These are phyloP conservation scores for Cyrtodaria siliqua DNA, from an alignment of 2,888 invertebrate species.

Conservation along the genomic window DNA sequence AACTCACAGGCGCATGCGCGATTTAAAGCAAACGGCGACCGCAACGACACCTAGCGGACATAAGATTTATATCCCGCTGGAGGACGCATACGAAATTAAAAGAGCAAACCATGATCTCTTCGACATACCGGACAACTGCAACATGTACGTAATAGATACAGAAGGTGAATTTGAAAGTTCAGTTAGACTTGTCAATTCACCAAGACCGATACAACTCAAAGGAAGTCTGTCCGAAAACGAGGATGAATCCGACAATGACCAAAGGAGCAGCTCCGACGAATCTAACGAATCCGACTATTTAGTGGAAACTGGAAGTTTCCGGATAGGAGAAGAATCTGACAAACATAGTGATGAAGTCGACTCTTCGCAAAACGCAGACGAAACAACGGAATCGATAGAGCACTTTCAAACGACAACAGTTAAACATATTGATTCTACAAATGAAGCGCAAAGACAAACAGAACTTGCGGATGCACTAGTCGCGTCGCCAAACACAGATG, in stretches of 20 bases:
- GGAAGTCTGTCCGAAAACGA: constrained; percentile 43
- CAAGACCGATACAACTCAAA: constrained; percentile 30
- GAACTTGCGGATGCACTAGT: too few relatives aligned
- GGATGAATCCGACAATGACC: background rate
- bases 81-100: constrained; percentile 29
- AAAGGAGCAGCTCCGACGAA: too few relatives aligned
- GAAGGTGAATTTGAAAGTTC: constrained; percentile 33
- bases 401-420: too few relatives aligned
- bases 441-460: too few relatives aligned
- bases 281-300: background rate
- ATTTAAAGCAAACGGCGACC: constrained; percentile 10
- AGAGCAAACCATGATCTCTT: constrained; percentile 27
- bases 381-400: too few relatives aligned
- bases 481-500: too few relatives aligned
- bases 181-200: constrained; percentile 5
- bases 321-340: too few relatives aligned
- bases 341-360: too few relatives aligned
- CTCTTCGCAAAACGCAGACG: too few relatives aligned
- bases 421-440: too few relatives aligned
- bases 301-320: too few relatives aligned
- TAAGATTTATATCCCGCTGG: constrained; percentile 38
- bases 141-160: constrained; percentile 12
- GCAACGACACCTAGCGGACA: constrained; percentile 40
- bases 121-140: constrained; percentile 14
- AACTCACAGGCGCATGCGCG: too few relatives aligned